Conservation (phyloP, 2,888 invertebrate species). For the Polia nebulosa region DNA sequence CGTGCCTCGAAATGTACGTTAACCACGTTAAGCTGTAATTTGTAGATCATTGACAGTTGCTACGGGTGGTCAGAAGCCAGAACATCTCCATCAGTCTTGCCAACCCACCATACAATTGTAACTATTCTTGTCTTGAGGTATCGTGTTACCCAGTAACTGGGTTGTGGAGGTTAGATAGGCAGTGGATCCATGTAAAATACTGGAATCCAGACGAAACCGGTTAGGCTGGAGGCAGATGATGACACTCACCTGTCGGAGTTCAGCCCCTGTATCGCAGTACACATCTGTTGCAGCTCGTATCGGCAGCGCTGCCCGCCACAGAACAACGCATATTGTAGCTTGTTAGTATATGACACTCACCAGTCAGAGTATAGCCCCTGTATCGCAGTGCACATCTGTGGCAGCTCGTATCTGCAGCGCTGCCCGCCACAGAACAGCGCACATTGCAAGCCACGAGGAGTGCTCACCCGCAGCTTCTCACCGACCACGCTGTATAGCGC, state of each 20-base stretch:
- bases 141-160: too few species aligned
- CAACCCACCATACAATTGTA: too few species aligned
- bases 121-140: too few species aligned
- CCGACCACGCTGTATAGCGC: conserved; percentile 85
- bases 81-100: too few species aligned
- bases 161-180: too few species aligned
- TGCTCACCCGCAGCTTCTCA: conserved; percentile 91
- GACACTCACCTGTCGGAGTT: conserved; percentile 95
- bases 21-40: too few species aligned
- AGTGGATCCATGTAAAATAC: not conserved
- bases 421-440: conserved; percentile 96
- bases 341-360: too few species aligned
- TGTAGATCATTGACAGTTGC: too few species aligned
- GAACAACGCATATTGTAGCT: conserved; percentile 95
- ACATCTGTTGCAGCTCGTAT: conserved; percentile 93
- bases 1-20: too few species aligned
- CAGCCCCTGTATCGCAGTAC: conserved; percentile 94
- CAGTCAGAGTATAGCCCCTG: conserved; percentile 96
- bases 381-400: conserved; percentile 92
- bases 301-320: conserved; percentile 96
- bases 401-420: conserved; percentile 95
- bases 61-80: too few species aligned
- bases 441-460: conserved; percentile 94
- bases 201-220: not conserved
- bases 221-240: not conserved